A percentile compares a stretch with the other conserved stretches of the same genome.
These are phyloP conservation scores for Goniozus legneri DNA, from an alignment of 1,140 invertebrate species.

Conservation along the genomic window DNA sequence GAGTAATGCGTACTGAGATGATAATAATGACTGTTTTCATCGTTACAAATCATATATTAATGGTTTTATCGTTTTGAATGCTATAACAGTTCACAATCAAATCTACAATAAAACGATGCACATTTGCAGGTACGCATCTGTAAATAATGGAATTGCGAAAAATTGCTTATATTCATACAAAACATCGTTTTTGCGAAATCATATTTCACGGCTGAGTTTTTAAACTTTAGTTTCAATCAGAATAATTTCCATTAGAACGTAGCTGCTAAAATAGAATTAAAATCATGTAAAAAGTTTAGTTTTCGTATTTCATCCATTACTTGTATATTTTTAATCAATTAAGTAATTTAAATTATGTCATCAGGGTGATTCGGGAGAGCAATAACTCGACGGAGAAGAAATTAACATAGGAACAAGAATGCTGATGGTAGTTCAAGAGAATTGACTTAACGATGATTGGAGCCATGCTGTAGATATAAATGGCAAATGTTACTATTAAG, in stretches of 20 bases:
- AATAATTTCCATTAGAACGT: no score
- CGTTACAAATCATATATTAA: no score
- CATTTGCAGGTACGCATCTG: slow-evolving; percentile 48
- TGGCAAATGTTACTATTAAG: slow-evolving; percentile 40
- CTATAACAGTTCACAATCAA: slow-evolving; percentile 50
- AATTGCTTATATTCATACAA: no score
- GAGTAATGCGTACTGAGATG: no score
- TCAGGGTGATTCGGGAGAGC: slow-evolving; percentile 51
- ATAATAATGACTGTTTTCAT: no score
- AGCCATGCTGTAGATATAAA: slow-evolving; percentile 30
- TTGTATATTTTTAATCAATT: slow-evolving; percentile 6
- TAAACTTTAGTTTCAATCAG: no score
- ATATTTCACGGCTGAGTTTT: no score
- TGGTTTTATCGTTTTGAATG: slow-evolving; percentile 46
- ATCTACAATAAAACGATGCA: slow-evolving; percentile 46
- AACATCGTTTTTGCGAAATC: no score
- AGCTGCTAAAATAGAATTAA: no score
- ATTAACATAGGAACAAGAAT: slow-evolving; percentile 29
- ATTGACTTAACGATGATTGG: slow-evolving; percentile 24
- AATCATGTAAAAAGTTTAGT: slow-evolving; percentile 14
- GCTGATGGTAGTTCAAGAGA: slow-evolving; percentile 19
- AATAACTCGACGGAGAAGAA: slow-evolving; percentile 46
- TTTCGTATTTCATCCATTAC: slow-evolving; percentile 16
- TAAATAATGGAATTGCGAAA: slow-evolving; percentile 35
- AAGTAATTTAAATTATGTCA: no score